Evolutionary conservation across 2,888 invertebrate genomes (phyloP), one percentile per base, ranked within the genome.

Genomic region (Galerucella calmariensis): DNA sequence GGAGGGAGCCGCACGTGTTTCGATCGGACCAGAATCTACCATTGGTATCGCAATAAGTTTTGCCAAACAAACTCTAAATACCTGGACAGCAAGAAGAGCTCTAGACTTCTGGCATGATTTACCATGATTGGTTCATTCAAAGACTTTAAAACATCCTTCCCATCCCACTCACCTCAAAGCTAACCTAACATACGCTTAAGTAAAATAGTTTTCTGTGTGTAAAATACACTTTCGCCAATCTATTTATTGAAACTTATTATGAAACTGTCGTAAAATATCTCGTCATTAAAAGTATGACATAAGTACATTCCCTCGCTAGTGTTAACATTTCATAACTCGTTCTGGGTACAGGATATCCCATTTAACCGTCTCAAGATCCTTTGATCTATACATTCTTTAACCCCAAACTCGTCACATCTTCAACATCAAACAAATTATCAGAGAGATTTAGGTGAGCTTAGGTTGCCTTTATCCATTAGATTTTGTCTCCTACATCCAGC

Each of bases 351-450:
- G 71, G 46, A 71, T 71, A 20, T 72, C 71, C 66, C 72, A 72
- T 72, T 66, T 66, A 72, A 66, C 66, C 72, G 66, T 72, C 72
- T 72, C 72, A 59, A 72, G 66, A 72, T 72, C 72, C 72, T 72
- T 72, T 72, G 72, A 72, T 72, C 72, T 72, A 72, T 59, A 67
- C 35, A 72, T 72, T 72, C 66, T 72, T 72, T 56, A 72, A 69
- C 66, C 66, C 66, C 66, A 72, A 72, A 66, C 66, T 72, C 66
- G 71, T 71, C 71, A 71, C 65, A 35, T 72, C 66, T 72, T 72
- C 58, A 72, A 66, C 72, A 72, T 72, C 72, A 72, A 69, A 69
- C 69, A 69, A 72, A 72, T 72, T 72, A 72, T 67, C 72, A 66
- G 58, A 67, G 72, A 72, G 72, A 66, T 71, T 71, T 71, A 71